A percentile compares a stretch with the other conserved stretches of the same genome.
These are phyloP conservation scores for Neelides sp. DNA, from an alignment of 1,140 invertebrate genomes.

Conservation along the genomic window DNA sequence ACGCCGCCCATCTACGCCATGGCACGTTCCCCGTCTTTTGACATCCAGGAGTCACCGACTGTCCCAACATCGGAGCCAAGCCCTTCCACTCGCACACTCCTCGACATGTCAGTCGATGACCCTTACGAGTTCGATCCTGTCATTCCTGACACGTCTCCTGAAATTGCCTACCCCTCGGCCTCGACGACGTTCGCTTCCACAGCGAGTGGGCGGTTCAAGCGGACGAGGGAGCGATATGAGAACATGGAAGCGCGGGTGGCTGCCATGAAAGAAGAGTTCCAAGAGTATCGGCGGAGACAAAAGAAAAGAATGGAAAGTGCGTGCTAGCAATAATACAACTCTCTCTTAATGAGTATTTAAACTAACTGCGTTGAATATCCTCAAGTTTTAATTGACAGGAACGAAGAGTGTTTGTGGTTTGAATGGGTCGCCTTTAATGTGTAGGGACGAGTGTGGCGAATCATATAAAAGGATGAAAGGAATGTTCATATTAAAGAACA, in stretches of 20 bases:
- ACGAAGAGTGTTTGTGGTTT: no score
- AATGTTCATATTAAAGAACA: no score
- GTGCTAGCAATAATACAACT: conserved; percentile 46
- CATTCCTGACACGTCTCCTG: conserved; percentile 53
- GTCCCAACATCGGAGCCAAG: conserved; percentile 26
- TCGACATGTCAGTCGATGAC: conserved; percentile 79
- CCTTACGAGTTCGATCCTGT: conserved; percentile 87
- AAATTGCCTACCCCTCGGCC: conserved; percentile 30
- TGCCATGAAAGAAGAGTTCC: conserved; percentile 89
- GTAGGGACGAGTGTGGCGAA: no score
- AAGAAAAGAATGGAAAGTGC: conserved; percentile 60
- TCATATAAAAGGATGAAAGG: no score
- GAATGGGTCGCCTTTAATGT: no score
- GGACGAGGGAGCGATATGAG: conserved; percentile 45
- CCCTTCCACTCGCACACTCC: conserved; percentile 30
- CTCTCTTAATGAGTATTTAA: no score
- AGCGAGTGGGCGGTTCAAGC: conserved; percentile 19
- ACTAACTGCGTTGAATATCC: no score
- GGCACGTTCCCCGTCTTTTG: conserved; percentile 27
- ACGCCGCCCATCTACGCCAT: conserved; percentile 19
- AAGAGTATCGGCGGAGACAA: conserved; percentile 77
- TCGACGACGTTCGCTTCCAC: conserved; percentile 21
- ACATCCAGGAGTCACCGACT: conserved; percentile 20
- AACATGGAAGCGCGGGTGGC: conserved; percentile 72
- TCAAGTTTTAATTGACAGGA: no score